Base-by-base conservation (phyloP, 2,888 invertebrate species). In the Anarsia innoxiella region DNA sequence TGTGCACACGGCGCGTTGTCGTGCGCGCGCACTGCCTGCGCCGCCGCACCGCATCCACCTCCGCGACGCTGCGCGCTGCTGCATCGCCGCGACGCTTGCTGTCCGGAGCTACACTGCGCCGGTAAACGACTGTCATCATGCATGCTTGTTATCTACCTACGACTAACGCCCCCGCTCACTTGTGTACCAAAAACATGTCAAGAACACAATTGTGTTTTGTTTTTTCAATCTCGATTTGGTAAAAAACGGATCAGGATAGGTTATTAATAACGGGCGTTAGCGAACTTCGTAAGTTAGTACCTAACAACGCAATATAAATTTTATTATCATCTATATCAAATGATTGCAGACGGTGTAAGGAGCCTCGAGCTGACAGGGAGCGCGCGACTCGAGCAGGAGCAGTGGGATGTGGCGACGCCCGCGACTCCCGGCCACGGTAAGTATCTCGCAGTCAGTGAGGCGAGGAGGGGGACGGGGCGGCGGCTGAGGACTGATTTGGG, bases 21-120 rank as follows among this genome's bases (percentile, higher is more conserved):
- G 15, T 95, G 95, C 70, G 89, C 92, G 35, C 86, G 94, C 41
- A 87, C 92, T 46, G 89, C 94, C 6, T 95, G 95, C 65, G 90
- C 91, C 3, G 79, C 89, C 51, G 86, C 92, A 61, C 92, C 93
- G 8, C 89, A 90, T 64, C 91, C 92, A 15, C 91, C 92, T 42
- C 93, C 93, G 2, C 77, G 87, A 12, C 90, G 91, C 36, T 94
- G 94, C 68, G 89, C 91, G 41, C 76, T 91, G 26, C 85, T 91
- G 31, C 91, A 92, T 44, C 86, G 88, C 48, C 87, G 87, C 46
- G 88, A 88, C 41, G 83, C 88, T 32, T 95, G 95, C 74, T 95
- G 95, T 66, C 89, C 93, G 1, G 90, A 92, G 60, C 76, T 95
- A 48, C 88, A 92, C 37, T 95, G 95, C 66, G 88, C 89, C 56